phyloP scores from a whole-genome alignment of 2,888 invertebrate genomes.

The Listrodromus nycthemerus region DNA sequence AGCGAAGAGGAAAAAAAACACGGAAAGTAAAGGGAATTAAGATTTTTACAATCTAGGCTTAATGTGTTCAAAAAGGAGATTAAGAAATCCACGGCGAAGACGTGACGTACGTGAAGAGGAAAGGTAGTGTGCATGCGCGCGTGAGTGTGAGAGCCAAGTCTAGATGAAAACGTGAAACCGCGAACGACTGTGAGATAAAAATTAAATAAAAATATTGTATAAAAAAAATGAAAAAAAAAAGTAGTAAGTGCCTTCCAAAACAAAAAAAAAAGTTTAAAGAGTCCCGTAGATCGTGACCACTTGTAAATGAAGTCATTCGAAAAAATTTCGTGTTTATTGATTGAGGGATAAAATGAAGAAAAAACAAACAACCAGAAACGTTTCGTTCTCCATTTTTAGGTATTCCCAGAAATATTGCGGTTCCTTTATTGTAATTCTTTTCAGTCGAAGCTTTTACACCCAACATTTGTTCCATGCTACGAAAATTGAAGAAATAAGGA shows the following conservation, averaged over 20 bases:
- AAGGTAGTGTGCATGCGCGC: conserved; percentile 42
- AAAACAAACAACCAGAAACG: conserved; percentile 41
- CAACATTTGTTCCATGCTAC: conserved; percentile 71
- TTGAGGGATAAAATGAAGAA: conserved; percentile 56
- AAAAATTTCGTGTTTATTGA: conserved; percentile 76
- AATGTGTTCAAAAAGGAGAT: conserved; percentile 81
- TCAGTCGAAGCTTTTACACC: conserved; percentile 55
- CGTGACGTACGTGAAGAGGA: conserved; percentile 69
- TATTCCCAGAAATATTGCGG: conserved; percentile 44
- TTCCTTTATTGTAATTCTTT: conserved; percentile 32
- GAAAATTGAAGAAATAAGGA: conserved; percentile 72
- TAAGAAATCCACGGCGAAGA: conserved; percentile 68
- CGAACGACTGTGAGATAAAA: conserved; percentile 61
- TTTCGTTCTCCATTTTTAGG: conserved; percentile 56
- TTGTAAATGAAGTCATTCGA: conserved; percentile 83
- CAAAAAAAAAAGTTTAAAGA: conserved; percentile 80
- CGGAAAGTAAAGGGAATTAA: conserved; percentile 72
- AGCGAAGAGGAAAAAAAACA: conserved; percentile 66
- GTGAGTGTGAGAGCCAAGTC: conserved; percentile 52
- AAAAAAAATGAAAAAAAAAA: conserved; percentile 87
- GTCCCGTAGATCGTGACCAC: conserved; percentile 85
- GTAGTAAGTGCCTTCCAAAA: conserved; percentile 94
- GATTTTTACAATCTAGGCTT: conserved; percentile 83
- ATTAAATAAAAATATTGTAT: conserved; percentile 69
- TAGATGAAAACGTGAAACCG: conserved; percentile 54